Evolutionary conservation across 1,140 invertebrate genomes (phyloP).

Genomic region (Maniola jurtina): DNA sequence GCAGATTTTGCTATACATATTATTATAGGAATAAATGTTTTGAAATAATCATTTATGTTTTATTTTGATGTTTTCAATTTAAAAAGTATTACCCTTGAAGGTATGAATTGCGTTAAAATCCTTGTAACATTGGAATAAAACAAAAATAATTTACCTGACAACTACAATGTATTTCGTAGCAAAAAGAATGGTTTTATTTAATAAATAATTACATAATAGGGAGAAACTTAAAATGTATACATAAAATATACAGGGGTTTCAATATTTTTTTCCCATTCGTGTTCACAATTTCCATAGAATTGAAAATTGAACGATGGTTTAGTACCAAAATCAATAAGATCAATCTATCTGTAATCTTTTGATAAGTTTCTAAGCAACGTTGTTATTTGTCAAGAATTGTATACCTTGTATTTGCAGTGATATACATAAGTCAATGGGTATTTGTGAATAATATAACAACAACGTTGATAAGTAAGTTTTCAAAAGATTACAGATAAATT

Average conservation of each 20-base stretch:
- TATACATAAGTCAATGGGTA: no score
- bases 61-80: constrained; percentile 14
- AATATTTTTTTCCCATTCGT: constrained; percentile 4
- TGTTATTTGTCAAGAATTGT: no score
- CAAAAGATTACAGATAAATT: no score
- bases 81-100: no score
- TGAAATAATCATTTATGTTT: constrained; percentile 33
- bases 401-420: no score
- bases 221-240: constrained; percentile 22
- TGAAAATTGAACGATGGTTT: constrained; percentile 15
- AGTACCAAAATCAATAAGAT: background rate
- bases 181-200: background rate
- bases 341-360: no score
- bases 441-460: no score
- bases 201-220: background rate
- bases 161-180: background rate
- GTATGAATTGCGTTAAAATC: no score
- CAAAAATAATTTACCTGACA: background rate
- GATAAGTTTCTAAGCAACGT: no score
- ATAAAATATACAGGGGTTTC: constrained; percentile 18
- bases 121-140: background rate
- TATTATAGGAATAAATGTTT: constrained; percentile 65
- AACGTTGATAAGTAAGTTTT: no score
- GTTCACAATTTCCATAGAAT: constrained; percentile 11
- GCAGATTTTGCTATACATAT: constrained; percentile 55